phyloP scores from a whole-genome alignment of 92 coral and sea anemone genomes.

The Blastomussa wellsi region DNA sequence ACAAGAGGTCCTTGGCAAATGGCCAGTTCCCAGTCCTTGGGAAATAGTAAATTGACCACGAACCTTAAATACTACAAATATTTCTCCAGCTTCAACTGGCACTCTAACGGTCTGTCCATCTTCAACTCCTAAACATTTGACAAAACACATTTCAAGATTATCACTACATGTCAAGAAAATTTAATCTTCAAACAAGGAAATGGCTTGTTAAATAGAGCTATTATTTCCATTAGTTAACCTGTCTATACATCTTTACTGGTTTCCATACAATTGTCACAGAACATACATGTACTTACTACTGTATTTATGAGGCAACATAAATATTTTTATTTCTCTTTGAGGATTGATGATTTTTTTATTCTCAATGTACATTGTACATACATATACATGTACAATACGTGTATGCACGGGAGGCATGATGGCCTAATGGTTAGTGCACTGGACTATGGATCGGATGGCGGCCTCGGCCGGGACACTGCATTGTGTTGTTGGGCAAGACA shows the following conservation, averaged over 20 bases:
- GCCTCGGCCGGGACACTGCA: too few relatives aligned
- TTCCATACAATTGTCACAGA: background rate
- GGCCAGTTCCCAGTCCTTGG: too few relatives aligned
- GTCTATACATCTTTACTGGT: background rate
- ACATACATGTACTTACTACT: too few relatives aligned
- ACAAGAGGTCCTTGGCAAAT: background rate
- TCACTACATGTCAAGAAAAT: background rate
- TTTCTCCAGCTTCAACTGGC: conserved; percentile 87
- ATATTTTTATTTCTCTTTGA: background rate
- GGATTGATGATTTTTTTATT: background rate
- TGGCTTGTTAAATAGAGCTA: background rate
- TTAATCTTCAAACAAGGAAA: background rate
- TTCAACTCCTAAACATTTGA: conserved; percentile 75
- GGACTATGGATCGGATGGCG: too few relatives aligned
- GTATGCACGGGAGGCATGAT: too few relatives aligned
- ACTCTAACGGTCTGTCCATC: conserved; percentile 94
- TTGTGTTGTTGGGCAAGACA: too few relatives aligned
- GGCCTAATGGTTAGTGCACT: too few relatives aligned
- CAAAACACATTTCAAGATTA: background rate
- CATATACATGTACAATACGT: too few relatives aligned
- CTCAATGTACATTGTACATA: too few relatives aligned
- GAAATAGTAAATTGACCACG: too few relatives aligned
- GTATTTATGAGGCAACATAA: background rate
- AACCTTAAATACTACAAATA: conserved; percentile 92
- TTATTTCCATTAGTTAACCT: background rate